Evolutionary conservation across 2,888 invertebrate species (phyloP).

Genomic region (Drosophila mimica): DNA sequence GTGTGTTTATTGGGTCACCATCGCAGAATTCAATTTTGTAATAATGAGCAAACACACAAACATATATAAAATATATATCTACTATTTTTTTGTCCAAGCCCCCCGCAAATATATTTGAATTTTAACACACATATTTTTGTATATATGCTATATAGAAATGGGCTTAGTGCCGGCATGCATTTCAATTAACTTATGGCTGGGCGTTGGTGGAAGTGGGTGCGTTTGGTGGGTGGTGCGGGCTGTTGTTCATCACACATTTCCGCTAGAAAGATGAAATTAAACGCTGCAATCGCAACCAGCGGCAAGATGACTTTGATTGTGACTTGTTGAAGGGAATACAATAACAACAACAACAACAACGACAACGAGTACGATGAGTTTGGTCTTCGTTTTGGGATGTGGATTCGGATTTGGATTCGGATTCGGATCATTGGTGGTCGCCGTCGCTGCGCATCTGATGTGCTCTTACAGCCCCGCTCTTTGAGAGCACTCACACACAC

Average conservation of each 20-base stretch:
- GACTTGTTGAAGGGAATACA: slow-evolving; percentile 59
- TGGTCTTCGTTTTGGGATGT: slow-evolving; percentile 26
- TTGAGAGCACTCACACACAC: slow-evolving; percentile 3
- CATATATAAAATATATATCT: slow-evolving; percentile 2
- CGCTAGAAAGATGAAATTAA: slow-evolving; percentile 59
- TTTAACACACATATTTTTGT: background rate
- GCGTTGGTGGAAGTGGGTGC: slow-evolving; percentile 29
- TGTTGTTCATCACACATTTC: slow-evolving; percentile 49
- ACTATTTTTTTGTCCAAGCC: slow-evolving; percentile 27
- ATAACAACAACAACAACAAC: background rate
- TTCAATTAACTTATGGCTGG: slow-evolving; percentile 47
- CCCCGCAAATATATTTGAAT: slow-evolving; percentile 38
- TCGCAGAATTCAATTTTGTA: slow-evolving; percentile 69
- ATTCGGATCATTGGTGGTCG: slow-evolving; percentile 47
- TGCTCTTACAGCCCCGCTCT: slow-evolving; percentile 40
- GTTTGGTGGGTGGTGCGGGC: slow-evolving; percentile 22
- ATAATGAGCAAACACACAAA: slow-evolving; percentile 39
- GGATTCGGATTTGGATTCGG: slow-evolving; percentile 10
- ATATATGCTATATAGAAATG: slow-evolving; percentile 17
- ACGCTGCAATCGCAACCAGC: slow-evolving; percentile 30
- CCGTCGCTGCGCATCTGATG: slow-evolving; percentile 47
- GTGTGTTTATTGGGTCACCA: slow-evolving; percentile 59
- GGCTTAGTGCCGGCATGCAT: slow-evolving; percentile 56
- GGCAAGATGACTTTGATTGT: slow-evolving; percentile 42
- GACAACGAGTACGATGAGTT: background rate